Evolutionary conservation across 2,113 vertebrate species (phyloP).

Genomic region (Miniopterus natalensis): DNA sequence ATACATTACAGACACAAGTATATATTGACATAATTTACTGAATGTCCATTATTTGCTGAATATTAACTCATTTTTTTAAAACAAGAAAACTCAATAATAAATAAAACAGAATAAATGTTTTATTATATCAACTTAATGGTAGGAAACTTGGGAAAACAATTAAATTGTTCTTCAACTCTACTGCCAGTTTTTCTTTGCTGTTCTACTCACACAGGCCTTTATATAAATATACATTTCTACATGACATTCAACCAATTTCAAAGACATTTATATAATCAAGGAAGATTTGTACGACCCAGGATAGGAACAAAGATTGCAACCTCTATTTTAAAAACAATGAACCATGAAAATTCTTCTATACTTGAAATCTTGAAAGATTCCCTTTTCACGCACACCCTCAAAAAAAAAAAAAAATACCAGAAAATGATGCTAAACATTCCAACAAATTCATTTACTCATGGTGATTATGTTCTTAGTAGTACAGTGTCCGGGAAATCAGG

Average conservation of each 20-base stretch:
- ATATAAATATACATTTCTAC: background rate
- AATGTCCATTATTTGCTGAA: background rate
- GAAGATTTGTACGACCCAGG: conserved; percentile 46
- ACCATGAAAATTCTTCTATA: conserved; percentile 51
- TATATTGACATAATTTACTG: conserved; percentile 46
- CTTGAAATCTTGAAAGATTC: conserved; percentile 23
- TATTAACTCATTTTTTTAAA: background rate
- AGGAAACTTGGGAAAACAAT: conserved; percentile 10
- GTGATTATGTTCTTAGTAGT: conserved; percentile 51
- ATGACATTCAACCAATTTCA: conserved; percentile 47
- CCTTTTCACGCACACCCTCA: background rate
- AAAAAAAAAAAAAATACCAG: background rate
- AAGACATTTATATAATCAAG: conserved; percentile 48
- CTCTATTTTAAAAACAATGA: conserved; percentile 29
- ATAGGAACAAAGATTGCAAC: conserved; percentile 42
- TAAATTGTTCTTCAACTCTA: background rate
- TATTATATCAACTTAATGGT: conserved; percentile 27
- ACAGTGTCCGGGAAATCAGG: conserved; percentile 39
- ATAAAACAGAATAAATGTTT: conserved; percentile 31
- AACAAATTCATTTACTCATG: conserved; percentile 50
- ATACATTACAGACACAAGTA: background rate
- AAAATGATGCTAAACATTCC: conserved; percentile 61
- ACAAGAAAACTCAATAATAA: background rate
- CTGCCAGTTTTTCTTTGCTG: conserved; percentile 7
- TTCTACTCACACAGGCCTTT: conserved; percentile 26